phyloP scores from a whole-genome alignment of 2,113 vertebrate genomes.

The Oxyura jamaicensis region DNA sequence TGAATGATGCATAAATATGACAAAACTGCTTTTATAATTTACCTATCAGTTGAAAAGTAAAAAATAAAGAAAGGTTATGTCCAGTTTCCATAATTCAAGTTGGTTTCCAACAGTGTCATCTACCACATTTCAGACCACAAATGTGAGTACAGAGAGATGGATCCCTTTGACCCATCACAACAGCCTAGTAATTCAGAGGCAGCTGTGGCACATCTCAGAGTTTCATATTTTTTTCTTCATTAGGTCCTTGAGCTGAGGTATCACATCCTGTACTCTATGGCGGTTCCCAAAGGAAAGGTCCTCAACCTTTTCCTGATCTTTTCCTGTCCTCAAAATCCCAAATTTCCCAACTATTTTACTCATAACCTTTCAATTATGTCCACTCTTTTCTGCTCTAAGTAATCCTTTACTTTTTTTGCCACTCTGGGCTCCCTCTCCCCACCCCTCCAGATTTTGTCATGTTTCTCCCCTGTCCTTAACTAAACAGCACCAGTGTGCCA shows the following conservation, averaged over 20 bases:
- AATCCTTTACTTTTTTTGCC: not conserved
- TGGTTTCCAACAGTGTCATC: not conserved
- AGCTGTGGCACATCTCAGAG: not conserved
- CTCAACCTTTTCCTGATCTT: not conserved
- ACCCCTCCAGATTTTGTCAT: not conserved
- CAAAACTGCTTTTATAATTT: not conserved
- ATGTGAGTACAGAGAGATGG: not conserved
- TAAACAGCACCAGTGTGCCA: not conserved
- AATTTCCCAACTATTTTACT: not conserved
- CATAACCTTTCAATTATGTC: not conserved
- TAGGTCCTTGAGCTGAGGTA: not conserved
- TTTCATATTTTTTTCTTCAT: not conserved
- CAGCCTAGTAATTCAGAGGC: not conserved
- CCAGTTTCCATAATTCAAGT: not conserved
- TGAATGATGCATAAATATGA: not conserved
- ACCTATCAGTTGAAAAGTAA: not conserved
- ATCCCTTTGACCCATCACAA: not conserved
- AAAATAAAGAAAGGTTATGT: not conserved
- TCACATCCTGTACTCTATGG: not conserved
- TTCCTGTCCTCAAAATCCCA: not conserved
- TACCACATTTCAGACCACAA: not conserved
- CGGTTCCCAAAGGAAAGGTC: not conserved
- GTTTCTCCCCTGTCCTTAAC: rapidly evolving
- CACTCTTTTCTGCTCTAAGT: not conserved
- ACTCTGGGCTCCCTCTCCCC: not conserved